Evolutionary conservation across 92 coral and sea anemone species (phyloP).

Genomic region (Metridium senile): DNA sequence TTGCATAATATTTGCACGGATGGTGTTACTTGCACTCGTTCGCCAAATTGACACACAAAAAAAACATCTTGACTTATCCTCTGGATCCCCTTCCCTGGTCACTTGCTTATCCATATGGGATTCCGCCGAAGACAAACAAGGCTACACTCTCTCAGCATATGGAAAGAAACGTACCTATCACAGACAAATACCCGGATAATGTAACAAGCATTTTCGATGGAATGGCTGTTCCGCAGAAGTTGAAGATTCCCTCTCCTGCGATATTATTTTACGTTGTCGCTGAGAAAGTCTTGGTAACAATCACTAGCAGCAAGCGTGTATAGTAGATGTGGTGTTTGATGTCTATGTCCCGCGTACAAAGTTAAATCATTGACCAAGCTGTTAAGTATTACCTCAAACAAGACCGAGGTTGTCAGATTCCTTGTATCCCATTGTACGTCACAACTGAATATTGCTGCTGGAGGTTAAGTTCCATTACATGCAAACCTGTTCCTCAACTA

Average conservation of each 20-base stretch:
- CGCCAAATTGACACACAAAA: conserved; percentile 53
- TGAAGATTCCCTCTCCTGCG: conserved; percentile 40
- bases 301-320: conserved; percentile 34
- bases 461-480: neutral
- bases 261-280: conserved; percentile 32
- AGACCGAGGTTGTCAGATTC: conserved; percentile 43
- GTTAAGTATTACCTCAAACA: conserved; percentile 37
- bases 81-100: conserved; percentile 66
- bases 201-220: conserved; percentile 52
- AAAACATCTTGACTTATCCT: too few species aligned
- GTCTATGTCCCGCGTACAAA: conserved; percentile 37
- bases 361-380: conserved; percentile 47
- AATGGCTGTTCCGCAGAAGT: conserved; percentile 43
- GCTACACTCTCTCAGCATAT: conserved; percentile 46
- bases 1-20: conserved; percentile 45
- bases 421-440: conserved; percentile 47
- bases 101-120: conserved; percentile 50
- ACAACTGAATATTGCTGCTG: conserved; percentile 34
- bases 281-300: conserved; percentile 20
- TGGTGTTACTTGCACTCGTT: conserved; percentile 56
- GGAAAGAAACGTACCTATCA: conserved; percentile 27
- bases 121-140: conserved; percentile 43
- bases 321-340: conserved; percentile 43
- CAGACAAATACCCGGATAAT: conserved; percentile 34
- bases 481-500: conserved; percentile 41